Evolutionary conservation across 1,140 invertebrate species (phyloP), one percentile per base, ranked within the genome.

Genomic region (Nasonia giraulti): DNA sequence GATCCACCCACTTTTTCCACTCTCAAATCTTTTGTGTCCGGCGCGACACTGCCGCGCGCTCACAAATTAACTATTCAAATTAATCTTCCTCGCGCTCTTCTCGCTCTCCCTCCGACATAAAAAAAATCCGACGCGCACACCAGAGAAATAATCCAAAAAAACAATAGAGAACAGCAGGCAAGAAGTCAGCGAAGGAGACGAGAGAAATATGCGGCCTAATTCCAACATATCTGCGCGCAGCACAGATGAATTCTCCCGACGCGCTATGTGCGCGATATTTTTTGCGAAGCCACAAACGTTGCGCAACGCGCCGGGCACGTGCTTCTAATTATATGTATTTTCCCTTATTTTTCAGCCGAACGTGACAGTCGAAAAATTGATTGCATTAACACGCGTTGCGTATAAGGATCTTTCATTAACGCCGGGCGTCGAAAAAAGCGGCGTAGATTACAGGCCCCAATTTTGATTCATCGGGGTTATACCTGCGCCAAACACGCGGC

Each of bases 51-150:
- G 2, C 3, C 17, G 73, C 33, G 71, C 33, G 66, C 37, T 76
- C 83, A 40, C 50, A 80, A 85, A 85, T 85, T 80, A 85, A 85
- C 83, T 68, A 85, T 85, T 80, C 82, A 76, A 85, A 85, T 85
- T 85, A 85, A 85, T 85, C 83, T 85, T 80, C 23, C 33, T 85
- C 78, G 27, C 14, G 27, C 47, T 27, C 11, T 12, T 31, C 27
- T 27, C 27, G 31, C 50, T 47, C 14, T n/a, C 20, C 75, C 27
- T 44, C 31, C 62, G 44, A 31, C 31, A n/a, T 33, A 55, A 47
- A 73, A 33, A 11, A 10, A 31, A 55, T 17, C 6, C 55, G 17
- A 23, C 78, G 62, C 17, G 10, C 78, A 27, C 78, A 31, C 0
- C 23, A 20, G 23, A 62, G 20, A 12, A 44, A n/a, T 8, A 31